Base-by-base conservation (phyloP, 2,888 invertebrate genomes). In the Xestia c-nigrum region DNA sequence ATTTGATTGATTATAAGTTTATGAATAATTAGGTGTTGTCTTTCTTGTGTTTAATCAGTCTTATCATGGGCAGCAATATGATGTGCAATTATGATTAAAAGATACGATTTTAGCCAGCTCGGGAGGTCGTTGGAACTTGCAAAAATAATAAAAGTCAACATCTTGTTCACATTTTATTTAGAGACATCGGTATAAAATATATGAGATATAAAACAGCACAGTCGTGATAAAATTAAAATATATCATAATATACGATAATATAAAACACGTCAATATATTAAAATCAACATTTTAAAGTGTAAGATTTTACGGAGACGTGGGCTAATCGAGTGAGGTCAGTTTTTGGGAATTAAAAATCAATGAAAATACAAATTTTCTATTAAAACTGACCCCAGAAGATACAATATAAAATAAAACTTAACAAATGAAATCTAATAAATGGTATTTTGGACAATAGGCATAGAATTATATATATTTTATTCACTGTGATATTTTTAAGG, bases 131-230 rank as follows among this genome's bases (percentile, higher is more conserved):
- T 16, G 38, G 24, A 61, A 57, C 1, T 21, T 64, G 24, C 19
- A 46, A 64, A 40, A 9, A 21, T 52, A 88, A 76, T 83, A 59
- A 88, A 89, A 91, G 80, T 76, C 80, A 61, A 57, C 3, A 69
- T 90, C 69, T 78, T 91, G 91, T 95, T 94, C 94, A 96, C 95
- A 96, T 95, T 96, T 96, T 96, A 96, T 95, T 96, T 93, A 96
- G 96, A 96, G 94, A 96, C 95, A 96, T 95, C 92, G 94, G 96
- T 96, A 96, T 96, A 96, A 96, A 96, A 96, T 96, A 96, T 96
- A 96, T 94, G 94, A 96, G 95, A 96, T 96, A 96, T 95, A 96
- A 96, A 96, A 96, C 95, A 96, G 96, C 94, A 94, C 94, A 96
- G 95, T 96, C 94, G 92, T 94, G 95, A 96, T 94, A 93, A 92